phyloP scores from a whole-genome alignment of 2,888 invertebrate genomes.

The Scaptomyza polygonia region DNA sequence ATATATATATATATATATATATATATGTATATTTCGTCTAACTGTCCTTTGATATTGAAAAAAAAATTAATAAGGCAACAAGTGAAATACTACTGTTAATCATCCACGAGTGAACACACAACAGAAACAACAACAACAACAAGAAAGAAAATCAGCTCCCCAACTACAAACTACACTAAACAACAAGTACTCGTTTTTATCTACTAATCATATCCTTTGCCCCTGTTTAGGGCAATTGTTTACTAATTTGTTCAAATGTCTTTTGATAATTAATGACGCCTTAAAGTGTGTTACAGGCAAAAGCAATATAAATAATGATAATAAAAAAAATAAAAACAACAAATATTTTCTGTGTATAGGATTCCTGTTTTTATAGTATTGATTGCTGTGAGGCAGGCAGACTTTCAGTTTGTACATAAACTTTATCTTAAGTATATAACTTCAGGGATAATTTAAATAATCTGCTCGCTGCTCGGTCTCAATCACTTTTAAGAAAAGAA shows the following conservation, averaged over 20 bases:
- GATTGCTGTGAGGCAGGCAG: conserved; percentile 23
- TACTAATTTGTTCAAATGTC: conserved; percentile 66
- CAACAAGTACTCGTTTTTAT: conserved; percentile 32
- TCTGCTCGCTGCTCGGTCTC: conserved; percentile 23
- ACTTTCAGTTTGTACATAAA: conserved; percentile 39
- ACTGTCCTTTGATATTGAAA: conserved; percentile 50
- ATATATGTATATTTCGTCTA: conserved; percentile 46
- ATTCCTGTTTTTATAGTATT: conserved; percentile 8
- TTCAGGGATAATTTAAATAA: conserved; percentile 5
- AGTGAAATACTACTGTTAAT: conserved; percentile 33
- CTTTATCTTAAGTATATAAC: conserved; percentile 34
- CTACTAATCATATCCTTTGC: conserved; percentile 49
- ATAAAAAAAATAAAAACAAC: conserved; percentile 13
- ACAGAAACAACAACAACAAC: conserved; percentile 24
- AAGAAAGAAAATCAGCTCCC: conserved; percentile 13
- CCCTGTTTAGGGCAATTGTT: conserved; percentile 31
- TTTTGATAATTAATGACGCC: conserved; percentile 51
- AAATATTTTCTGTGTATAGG: conserved; percentile 43
- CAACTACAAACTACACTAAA: conserved; percentile 17
- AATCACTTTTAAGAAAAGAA: conserved; percentile 11
- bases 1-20: conserved; percentile 45
- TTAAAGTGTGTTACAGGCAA: conserved; percentile 24
- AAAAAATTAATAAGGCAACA: conserved; percentile 11
- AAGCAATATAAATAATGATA: conserved; percentile 43
- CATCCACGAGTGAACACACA: conserved; percentile 24